These are phyloP conservation scores for Diadumene lineata DNA, from an alignment of 92 coral and sea anemone genomes.

Conservation along the genomic window DNA sequence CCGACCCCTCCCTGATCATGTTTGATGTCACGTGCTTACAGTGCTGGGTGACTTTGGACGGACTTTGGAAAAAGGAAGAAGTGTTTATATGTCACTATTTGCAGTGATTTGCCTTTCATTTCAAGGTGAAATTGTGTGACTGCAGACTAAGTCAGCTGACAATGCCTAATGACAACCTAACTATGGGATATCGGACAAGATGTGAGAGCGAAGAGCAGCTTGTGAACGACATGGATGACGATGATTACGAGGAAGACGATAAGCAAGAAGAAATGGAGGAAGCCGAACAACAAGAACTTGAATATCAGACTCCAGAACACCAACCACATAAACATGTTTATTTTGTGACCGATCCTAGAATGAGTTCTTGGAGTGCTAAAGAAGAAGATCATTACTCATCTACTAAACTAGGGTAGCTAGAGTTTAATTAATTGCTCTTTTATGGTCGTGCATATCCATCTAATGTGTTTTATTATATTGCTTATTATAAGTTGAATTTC, in stretches of 20 bases:
- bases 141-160: constrained; percentile 8
- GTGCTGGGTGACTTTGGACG: neutral
- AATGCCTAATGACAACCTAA: constrained; percentile 44
- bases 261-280: constrained; percentile 53
- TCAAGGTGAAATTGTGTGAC: neutral
- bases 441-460: neutral
- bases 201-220: constrained; percentile 79
- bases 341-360: constrained; percentile 89
- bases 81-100: constrained; percentile 1
- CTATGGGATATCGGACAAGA: constrained; percentile 67
- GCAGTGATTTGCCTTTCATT: constrained; percentile 11
- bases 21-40: constrained; percentile 5
- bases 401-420: constrained; percentile 76
- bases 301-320: constrained; percentile 59
- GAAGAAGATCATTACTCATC: constrained; percentile 55
- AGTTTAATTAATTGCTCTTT: constrained; percentile 6
- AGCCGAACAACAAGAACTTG: constrained; percentile 61
- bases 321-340: constrained; percentile 73
- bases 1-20: neutral
- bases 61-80: constrained; percentile 4
- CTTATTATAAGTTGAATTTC: no score
- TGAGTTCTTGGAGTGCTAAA: constrained; percentile 96
- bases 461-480: neutral
- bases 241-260: constrained; percentile 59
- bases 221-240: constrained; percentile 61